Evolutionary conservation across 1,140 invertebrate species (phyloP), one percentile per base, ranked within the genome.

Genomic region (Aethina tumida): DNA sequence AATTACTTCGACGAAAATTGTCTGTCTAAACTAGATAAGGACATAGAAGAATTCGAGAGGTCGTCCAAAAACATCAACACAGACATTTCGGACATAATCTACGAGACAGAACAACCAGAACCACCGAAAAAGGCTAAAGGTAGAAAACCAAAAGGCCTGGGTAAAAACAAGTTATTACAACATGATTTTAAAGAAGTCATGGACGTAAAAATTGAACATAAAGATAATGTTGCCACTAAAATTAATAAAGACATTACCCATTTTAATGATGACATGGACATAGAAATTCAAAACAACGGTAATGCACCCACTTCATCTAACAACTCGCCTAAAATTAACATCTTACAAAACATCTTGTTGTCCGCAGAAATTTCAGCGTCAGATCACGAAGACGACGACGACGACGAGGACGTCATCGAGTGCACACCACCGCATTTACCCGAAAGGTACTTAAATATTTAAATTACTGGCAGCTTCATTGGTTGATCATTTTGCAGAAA

Each of bases 11-110:
- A 45, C 9, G 20, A 40, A 22, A 22, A 45, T 12, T 20, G 14
- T 37, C 10, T 41, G 12, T 20, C 26, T 10, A 45, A 41, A 25
- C 39, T 46, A 32, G 39, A 46, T 10, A 32, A 26, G 9, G 44
- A 41, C 28, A 38, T 41, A 20, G 13, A 35, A 5, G 15, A 31
- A 20, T 24, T 25, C 29, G 38, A 35, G 31, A 9, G 27, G 18
- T 5, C 9, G 12, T 3, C 18, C 13, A 30, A 35, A 29, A 14
- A 19, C 13, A 26, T 20, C 10, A 31, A 27, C 24, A 37, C 35
- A 9, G 27, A 43, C n/a, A n/a, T n/a, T n/a, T n/a, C n/a, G n/a
- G n/a, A n/a, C n/a, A n/a, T n/a, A n/a, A n/a, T n/a, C n/a, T n/a
- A n/a, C n/a, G n/a, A n/a, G n/a, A n/a, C n/a, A n/a, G n/a, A n/a